Conservation (phyloP, 2,797 vertebrate genomes). For the Clarias laeviceps region DNA sequence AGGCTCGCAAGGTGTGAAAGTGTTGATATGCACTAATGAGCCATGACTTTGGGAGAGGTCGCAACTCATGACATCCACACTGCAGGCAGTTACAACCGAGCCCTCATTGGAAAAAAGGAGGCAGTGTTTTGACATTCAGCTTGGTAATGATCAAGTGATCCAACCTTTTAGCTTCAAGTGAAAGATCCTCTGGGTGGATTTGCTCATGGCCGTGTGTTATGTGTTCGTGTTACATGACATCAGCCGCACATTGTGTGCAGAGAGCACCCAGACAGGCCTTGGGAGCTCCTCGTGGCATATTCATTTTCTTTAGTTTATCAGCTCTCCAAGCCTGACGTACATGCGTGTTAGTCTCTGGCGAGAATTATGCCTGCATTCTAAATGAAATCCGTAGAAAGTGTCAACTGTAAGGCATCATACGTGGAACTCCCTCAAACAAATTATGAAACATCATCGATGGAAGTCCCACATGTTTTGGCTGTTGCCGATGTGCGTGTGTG, state of each 20-base stretch:
- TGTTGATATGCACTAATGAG: slow-evolving; percentile 53
- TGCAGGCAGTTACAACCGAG: neutral
- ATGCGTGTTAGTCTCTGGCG: neutral
- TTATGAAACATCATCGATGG: neutral
- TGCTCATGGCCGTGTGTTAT: slow-evolving; percentile 29
- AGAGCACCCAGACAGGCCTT: slow-evolving; percentile 20
- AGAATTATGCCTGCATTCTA: neutral
- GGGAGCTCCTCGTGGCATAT: slow-evolving; percentile 4
- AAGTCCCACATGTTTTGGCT: slow-evolving; percentile 26
- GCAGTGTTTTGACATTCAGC: slow-evolving; percentile 39
- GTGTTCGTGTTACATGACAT: slow-evolving; percentile 49
- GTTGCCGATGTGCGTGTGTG: slow-evolving; percentile 16
- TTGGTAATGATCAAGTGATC: slow-evolving; percentile 26
- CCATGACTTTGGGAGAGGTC: slow-evolving; percentile 46
- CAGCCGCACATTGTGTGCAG: slow-evolving; percentile 29
- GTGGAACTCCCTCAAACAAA: slow-evolving; percentile 12
- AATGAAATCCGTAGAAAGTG: slow-evolving; percentile 6
- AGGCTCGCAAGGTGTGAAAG: slow-evolving; percentile 45
- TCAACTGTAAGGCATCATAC: neutral
- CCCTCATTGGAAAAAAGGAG: slow-evolving; percentile 32
- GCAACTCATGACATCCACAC: slow-evolving; percentile 20
- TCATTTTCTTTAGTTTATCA: slow-evolving; percentile 6
- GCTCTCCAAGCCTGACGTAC: slow-evolving; percentile 5
- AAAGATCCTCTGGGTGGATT: slow-evolving; percentile 32
- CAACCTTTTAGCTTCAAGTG: slow-evolving; percentile 7